Conservation (phyloP, 2,888 invertebrate genomes). For the Cantharis lateralis region DNA sequence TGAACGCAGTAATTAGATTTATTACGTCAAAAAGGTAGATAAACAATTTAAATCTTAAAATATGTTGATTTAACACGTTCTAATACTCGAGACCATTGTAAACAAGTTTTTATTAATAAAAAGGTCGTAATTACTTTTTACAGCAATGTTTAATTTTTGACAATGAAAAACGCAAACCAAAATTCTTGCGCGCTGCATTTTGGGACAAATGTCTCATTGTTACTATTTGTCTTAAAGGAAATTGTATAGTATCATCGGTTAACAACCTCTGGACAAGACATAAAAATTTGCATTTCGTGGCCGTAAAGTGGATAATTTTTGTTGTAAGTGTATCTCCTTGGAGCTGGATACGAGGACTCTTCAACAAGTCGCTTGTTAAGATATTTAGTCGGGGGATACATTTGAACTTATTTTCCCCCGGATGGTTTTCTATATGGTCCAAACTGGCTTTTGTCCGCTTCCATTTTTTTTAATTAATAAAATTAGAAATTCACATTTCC, state of each 20-base stretch:
- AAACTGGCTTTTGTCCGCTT: too few relatives aligned
- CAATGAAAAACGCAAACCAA: neutral
- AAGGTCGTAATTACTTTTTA: neutral
- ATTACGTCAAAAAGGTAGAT: neutral
- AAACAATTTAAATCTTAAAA: neutral
- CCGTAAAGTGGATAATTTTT: neutral
- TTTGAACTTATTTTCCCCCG: neutral
- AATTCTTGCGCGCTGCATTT: neutral
- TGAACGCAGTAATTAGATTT: neutral
- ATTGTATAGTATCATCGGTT: neutral
- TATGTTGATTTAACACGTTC: neutral
- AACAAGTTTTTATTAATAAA: neutral
- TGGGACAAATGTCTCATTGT: neutral
- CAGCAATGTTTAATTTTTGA: neutral
- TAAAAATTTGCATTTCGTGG: neutral
- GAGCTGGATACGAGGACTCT: neutral
- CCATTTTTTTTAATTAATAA: too few relatives aligned
- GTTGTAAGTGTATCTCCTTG: neutral
- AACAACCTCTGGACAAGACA: neutral
- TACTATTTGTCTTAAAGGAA: neutral
- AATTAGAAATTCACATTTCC: too few relatives aligned
- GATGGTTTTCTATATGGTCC: neutral
- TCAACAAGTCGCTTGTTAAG: too few relatives aligned
- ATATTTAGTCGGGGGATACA: too few relatives aligned
- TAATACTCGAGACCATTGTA: neutral